phyloP scores from a whole-genome alignment of 2,113 vertebrate species.

The Actenoides hombroni region DNA sequence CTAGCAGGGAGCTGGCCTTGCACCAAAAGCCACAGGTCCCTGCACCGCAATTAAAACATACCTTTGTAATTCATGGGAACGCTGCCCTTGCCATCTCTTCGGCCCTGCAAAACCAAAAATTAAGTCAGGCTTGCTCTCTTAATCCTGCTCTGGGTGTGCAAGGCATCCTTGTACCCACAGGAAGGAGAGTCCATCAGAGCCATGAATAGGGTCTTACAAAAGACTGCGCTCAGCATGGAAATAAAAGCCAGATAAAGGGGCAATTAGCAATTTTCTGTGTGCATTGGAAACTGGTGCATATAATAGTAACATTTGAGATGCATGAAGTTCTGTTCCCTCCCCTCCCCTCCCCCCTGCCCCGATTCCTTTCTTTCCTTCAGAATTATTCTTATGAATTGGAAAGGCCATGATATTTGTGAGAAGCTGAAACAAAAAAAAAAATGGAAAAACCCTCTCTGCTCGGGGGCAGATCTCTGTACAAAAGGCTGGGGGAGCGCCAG shows the following conservation, averaged over 20 bases:
- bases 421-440: background rate
- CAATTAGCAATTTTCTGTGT: slow-evolving; percentile 2
- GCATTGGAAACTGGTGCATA: slow-evolving; percentile 44
- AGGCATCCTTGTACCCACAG: background rate
- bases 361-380: slow-evolving; percentile 6
- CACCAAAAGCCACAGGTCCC: background rate
- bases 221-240: background rate
- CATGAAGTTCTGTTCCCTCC: background rate
- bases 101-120: background rate
- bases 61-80: background rate
- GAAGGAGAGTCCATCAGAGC: background rate
- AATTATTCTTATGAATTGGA: slow-evolving; percentile 30
- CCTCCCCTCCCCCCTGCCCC: background rate
- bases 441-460: background rate
- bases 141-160: background rate
- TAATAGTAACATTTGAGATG: slow-evolving; percentile 34
- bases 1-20: background rate
- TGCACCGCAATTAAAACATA: background rate
- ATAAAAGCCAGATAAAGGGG: slow-evolving; percentile 36
- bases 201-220: slow-evolving; percentile 50
- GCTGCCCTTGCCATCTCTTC: background rate
- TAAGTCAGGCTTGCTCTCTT: background rate
- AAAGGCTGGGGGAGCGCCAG: background rate
- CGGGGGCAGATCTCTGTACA: background rate
- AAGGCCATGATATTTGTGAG: slow-evolving; percentile 53